Base-by-base conservation (phyloP, 2,113 vertebrate genomes). In the Leucoraja erinaceus region DNA sequence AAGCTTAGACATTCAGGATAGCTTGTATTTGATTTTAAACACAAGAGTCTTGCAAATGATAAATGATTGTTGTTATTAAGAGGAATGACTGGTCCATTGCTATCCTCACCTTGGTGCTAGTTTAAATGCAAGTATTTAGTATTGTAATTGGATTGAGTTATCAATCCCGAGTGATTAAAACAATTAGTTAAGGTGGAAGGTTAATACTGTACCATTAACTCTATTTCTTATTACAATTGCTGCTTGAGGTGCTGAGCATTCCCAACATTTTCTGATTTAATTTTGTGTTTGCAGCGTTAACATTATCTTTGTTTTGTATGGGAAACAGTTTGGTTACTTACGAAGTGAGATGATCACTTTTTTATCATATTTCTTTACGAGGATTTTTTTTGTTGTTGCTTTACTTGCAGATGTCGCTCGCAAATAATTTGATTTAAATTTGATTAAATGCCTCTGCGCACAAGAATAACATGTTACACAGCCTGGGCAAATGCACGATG, bases 401-500 rank as follows among this genome's bases (percentile, higher is more conserved):
- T 68, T 25, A 70, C 9, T 90, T 90, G 14, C 33, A 90, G 88
- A 70, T 66, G 70, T 70, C 38, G 63, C 11, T 68, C 18, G 31
- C 1, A 90, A 90, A 70, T 38, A 18, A 38, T 90, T 90, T 83
- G 76, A 76, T 63, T 68, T 20, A 94, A 93, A 47, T 47, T 47
- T 47, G 38, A 47, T 47, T 47, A 47, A 47, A 78, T 72, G 28
- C 92, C 25, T 81, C 94, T 94, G 93, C 94, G 93, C 94, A 94
- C 83, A 54, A 94, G 59, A 79, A 31, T 94, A 95, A 93, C 90
- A 93, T 93, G 94, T 93, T 94, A 77, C 93, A 72, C 70, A 93
- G 93, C 83, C 93, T 94, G 33, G 93, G 91, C 93, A 93, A 96
- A 94, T 0, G 0, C 74, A 3, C 16, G 59, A 59, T 47, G 61